Evolutionary conservation across 2,888 invertebrate genomes (phyloP).

Genomic region (Mamestra brassicae): DNA sequence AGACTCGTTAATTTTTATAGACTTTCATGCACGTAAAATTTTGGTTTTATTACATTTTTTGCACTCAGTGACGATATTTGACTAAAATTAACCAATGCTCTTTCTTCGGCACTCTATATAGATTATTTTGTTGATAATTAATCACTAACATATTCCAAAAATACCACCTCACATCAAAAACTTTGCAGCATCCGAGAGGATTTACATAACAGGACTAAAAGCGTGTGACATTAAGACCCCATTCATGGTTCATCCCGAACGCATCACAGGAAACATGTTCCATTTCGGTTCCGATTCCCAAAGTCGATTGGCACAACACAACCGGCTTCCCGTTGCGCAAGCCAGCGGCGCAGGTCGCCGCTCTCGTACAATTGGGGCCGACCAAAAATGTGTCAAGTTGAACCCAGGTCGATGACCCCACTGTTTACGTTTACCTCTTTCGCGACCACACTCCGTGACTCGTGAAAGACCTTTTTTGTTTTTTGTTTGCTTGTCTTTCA

Average conservation of each 20-base stretch:
- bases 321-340: conserved; percentile 87
- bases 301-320: conserved; percentile 77
- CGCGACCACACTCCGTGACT: conserved; percentile 71
- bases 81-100: conserved; percentile 22
- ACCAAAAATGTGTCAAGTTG: conserved; percentile 91
- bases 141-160: background rate
- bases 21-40: conserved; percentile 65
- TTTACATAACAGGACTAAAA: conserved; percentile 41
- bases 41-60: conserved; percentile 55
- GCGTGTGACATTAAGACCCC: conserved; percentile 42
- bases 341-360: conserved; percentile 82
- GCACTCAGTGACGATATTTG: conserved; percentile 28
- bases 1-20: conserved; percentile 68
- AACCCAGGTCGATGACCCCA: conserved; percentile 87
- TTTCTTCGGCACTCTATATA: background rate
- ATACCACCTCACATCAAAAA: conserved; percentile 3
- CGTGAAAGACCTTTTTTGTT: conserved; percentile 59
- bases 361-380: conserved; percentile 87
- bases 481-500: conserved; percentile 43
- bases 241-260: conserved; percentile 26
- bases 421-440: conserved; percentile 84
- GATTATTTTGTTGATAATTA: background rate
- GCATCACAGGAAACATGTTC: conserved; percentile 66
- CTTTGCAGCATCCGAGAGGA: conserved; percentile 2
- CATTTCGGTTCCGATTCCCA: conserved; percentile 70